Evolutionary conservation across 2,797 vertebrate species (phyloP).

Genomic region (Chelonia mydas): DNA sequence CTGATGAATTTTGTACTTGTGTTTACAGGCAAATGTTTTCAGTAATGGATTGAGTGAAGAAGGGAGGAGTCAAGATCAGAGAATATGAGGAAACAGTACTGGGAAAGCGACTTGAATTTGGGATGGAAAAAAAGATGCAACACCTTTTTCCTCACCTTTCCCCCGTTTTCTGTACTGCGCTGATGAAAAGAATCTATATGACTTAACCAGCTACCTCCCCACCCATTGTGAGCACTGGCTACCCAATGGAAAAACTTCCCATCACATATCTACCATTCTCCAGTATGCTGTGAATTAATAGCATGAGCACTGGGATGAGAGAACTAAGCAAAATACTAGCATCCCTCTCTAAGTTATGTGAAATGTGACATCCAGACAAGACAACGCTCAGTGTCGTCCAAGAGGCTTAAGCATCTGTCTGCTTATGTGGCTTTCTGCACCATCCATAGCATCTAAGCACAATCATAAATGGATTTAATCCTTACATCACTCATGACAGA

Average conservation of each 20-base stretch:
- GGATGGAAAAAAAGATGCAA: no score
- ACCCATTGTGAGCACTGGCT: not conserved
- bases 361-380: not conserved
- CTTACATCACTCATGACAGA: not conserved
- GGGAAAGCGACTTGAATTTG: not conserved
- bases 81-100: not conserved
- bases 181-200: not conserved
- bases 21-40: not conserved
- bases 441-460: not conserved
- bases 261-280: not conserved
- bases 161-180: not conserved
- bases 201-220: not conserved
- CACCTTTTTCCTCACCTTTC: not conserved
- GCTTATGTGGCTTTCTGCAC: not conserved
- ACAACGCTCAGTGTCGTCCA: not conserved
- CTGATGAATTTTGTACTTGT: not conserved
- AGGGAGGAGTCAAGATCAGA: not conserved
- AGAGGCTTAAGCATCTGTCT: not conserved
- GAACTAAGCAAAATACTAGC: not conserved
- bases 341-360: not conserved
- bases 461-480: not conserved
- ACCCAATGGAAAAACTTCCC: not conserved
- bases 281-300: not conserved
- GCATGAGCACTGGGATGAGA: not conserved
- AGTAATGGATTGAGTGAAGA: not conserved